A percentile compares a stretch with the other conserved stretches of the same genome.
Evolutionary conservation across 2,888 invertebrate species (phyloP).

Genomic region (Lacanobia wlatinum): DNA sequence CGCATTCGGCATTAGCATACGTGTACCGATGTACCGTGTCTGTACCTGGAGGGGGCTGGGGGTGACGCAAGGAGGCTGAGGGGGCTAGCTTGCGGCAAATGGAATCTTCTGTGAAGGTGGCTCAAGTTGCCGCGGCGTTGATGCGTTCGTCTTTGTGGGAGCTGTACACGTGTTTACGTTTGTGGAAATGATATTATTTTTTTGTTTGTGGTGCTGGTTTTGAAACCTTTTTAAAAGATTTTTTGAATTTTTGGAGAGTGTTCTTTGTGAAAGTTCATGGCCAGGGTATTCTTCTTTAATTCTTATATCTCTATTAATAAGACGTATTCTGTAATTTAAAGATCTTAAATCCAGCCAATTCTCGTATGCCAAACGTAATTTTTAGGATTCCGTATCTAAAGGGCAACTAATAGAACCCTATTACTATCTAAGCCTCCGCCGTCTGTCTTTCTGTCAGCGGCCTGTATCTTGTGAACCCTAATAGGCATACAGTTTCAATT

Average conservation of each 20-base stretch:
- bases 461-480: too few relatives aligned
- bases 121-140: slow-evolving; percentile 34
- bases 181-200: slow-evolving; percentile 5
- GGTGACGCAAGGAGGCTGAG: not conserved
- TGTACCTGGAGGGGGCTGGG: not conserved
- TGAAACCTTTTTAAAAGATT: not conserved
- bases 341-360: too few relatives aligned
- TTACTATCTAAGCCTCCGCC: too few relatives aligned
- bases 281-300: too few relatives aligned
- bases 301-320: too few relatives aligned
- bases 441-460: too few relatives aligned
- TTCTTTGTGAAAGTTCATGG: not conserved
- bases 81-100: slow-evolving; percentile 47
- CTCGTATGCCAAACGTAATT: too few relatives aligned
- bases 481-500: too few relatives aligned
- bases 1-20: slow-evolving; percentile 59
- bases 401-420: too few relatives aligned
- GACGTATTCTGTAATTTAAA: too few relatives aligned
- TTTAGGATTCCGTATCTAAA: too few relatives aligned
- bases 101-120: slow-evolving; percentile 57
- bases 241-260: not conserved
- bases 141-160: slow-evolving; percentile 37
- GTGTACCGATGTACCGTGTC: slow-evolving; percentile 43
- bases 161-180: slow-evolving; percentile 3
- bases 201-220: not conserved